Base-by-base conservation (phyloP, 2,797 vertebrate genomes). In the Clamator glandarius region DNA sequence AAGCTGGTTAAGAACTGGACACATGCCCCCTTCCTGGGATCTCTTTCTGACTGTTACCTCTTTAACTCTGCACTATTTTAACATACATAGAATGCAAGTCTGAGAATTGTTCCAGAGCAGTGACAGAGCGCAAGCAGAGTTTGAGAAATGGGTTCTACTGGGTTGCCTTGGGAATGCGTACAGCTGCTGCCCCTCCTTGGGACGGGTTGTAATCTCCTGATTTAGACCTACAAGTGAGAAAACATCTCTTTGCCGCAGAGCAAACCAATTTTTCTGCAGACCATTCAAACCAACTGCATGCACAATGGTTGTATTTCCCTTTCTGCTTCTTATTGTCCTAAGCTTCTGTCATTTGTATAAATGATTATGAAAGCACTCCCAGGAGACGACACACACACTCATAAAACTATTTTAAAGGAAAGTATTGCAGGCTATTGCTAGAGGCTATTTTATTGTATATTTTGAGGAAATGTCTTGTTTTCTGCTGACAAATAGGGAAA, bases 331-430 rank as follows among this genome's bases (percentile, higher is more conserved):
- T 89, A 84, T 78, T 93, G 91, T 96, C 95, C 67, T 88, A 90
- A 87, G 77, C 87, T 92, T 86, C 87, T 94, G 80, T 95, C 92
- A 91, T 96, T 96, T 95, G 91, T 96, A 95, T 82, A 96, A 93
- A 96, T 93, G 83, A 96, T 93, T 93, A 94, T 67, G 63, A 90
- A 91, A 96, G 82, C 69, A 39, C 77, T 95, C 92, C 85, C 92
- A 51, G 83, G 93, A 92, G 94, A 79, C 77, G 0, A 0, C 2
- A 26, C 73, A 87, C 62, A 70, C 0, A 1, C 74, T 91, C 83
- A 70, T 79, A 76, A 92, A 92, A 79, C 70, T 84, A 88, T 91
- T 93, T 80, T 90, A 88, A 94, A 93, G 79, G 84, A 80, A 88
- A 94, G 44, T 36, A 93, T 91, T 93, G 89, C 73, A 92, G 85